These are phyloP conservation scores for Antheraea yamamai DNA, from an alignment of 2,888 invertebrate genomes.

Conservation along the genomic window DNA sequence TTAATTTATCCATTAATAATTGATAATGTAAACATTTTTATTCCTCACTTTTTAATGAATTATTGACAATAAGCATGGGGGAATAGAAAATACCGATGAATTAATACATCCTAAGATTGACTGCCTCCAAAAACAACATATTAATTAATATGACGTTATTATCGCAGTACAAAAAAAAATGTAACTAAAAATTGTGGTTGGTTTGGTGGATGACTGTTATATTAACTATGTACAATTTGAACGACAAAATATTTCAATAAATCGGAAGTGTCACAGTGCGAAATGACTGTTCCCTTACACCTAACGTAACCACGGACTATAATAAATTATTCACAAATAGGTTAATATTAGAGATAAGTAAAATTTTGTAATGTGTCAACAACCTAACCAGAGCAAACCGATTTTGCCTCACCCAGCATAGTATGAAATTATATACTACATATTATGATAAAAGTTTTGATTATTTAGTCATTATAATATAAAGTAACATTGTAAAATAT, in stretches of 20 bases:
- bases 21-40: not conserved
- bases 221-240: not conserved
- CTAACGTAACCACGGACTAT: not conserved
- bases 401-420: not conserved
- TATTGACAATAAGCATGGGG: not conserved
- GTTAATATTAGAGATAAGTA: not conserved
- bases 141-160: too few relatives aligned
- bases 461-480: not conserved
- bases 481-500: not conserved
- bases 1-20: not conserved
- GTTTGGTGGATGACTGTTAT: not conserved
- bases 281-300: not conserved
- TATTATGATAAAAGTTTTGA: not conserved
- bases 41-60: not conserved
- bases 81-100: not conserved
- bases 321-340: not conserved
- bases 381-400: not conserved
- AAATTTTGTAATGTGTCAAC: not conserved
- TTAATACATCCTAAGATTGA: not conserved
- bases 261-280: not conserved
- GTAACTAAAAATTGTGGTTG: not conserved
- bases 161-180: too few relatives aligned
- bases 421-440: not conserved
- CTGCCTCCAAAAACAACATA: not conserved
- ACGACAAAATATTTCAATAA: not conserved